These are phyloP conservation scores for Heterohyrax brucei DNA, from an alignment of 2,797 vertebrate species.

Conservation along the genomic window DNA sequence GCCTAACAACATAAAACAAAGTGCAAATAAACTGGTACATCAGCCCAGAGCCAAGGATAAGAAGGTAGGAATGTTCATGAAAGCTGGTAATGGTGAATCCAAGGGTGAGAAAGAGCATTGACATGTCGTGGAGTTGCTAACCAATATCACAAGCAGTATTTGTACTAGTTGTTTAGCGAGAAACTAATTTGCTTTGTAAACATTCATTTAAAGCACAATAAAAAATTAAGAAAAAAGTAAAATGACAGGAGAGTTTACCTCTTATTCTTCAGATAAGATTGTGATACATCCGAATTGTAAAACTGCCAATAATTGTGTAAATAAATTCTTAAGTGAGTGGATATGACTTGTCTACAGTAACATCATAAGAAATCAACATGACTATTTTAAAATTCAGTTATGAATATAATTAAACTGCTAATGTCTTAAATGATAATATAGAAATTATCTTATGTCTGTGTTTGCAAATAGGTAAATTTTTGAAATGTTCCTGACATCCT, in stretches of 20 bases:
- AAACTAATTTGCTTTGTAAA: too few species aligned
- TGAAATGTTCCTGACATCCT: not conserved
- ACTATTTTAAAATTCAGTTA: not conserved
- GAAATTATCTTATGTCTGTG: not conserved
- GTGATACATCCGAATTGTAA: not conserved
- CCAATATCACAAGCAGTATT: too few species aligned
- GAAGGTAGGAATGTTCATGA: too few species aligned
- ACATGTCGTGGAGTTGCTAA: too few species aligned
- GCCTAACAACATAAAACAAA: too few species aligned
- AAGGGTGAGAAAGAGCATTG: too few species aligned
- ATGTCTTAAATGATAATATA: not conserved
- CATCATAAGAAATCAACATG: not conserved
- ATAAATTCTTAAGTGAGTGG: not conserved
- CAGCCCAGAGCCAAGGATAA: too few species aligned
- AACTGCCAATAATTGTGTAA: not conserved
- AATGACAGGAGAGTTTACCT: not conserved
- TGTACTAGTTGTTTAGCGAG: too few species aligned
- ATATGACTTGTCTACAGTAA: not conserved
- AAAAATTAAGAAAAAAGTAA: not conserved
- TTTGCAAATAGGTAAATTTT: not conserved
- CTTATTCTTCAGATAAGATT: not conserved
- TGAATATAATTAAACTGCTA: not conserved
- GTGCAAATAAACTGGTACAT: too few species aligned
- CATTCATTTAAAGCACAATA: too few species aligned
- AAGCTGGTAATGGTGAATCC: too few species aligned